Evolutionary conservation across 2,888 invertebrate species (phyloP).

Genomic region (Drosophila austrosaltans): DNA sequence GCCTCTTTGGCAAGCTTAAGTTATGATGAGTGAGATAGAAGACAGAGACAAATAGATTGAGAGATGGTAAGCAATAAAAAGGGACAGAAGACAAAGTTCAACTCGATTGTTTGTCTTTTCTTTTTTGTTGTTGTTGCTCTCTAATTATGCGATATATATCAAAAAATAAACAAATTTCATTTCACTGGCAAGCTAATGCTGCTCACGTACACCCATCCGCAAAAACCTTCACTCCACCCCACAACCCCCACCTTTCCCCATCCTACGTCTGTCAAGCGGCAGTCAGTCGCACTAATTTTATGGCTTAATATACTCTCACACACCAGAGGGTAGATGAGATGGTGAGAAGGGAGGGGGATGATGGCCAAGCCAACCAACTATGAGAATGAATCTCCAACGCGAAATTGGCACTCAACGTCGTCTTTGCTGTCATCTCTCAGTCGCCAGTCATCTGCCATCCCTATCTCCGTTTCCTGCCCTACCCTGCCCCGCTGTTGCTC

Average conservation of each 20-base stretch:
- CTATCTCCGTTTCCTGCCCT: constrained; percentile 2
- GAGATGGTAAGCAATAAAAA: background rate
- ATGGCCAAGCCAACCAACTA: constrained; percentile 48
- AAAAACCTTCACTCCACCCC: background rate
- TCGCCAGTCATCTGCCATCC: constrained; percentile 1
- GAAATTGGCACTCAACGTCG: constrained; percentile 74
- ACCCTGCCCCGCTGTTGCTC: background rate
- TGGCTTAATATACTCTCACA: constrained; percentile 76
- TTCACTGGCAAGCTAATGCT: constrained; percentile 59
- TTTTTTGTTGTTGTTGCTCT: constrained; percentile 33
- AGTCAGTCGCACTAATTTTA: constrained; percentile 74
- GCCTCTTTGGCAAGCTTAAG: constrained; percentile 6
- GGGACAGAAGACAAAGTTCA: constrained; percentile 8
- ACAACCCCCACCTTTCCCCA: background rate
- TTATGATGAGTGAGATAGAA: background rate
- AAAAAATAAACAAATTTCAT: constrained; percentile 71
- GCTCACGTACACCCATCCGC: constrained; percentile 56
- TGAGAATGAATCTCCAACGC: constrained; percentile 58
- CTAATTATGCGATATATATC: constrained; percentile 70
- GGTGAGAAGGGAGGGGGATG: background rate
- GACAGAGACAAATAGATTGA: background rate
- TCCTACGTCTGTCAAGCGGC: constrained; percentile 36
- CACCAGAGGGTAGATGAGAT: constrained; percentile 13
- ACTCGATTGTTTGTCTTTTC: constrained; percentile 30
- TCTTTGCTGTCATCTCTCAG: constrained; percentile 50